These are phyloP conservation scores for Lagria hirta DNA, from an alignment of 2,888 invertebrate genomes.

Conservation along the genomic window DNA sequence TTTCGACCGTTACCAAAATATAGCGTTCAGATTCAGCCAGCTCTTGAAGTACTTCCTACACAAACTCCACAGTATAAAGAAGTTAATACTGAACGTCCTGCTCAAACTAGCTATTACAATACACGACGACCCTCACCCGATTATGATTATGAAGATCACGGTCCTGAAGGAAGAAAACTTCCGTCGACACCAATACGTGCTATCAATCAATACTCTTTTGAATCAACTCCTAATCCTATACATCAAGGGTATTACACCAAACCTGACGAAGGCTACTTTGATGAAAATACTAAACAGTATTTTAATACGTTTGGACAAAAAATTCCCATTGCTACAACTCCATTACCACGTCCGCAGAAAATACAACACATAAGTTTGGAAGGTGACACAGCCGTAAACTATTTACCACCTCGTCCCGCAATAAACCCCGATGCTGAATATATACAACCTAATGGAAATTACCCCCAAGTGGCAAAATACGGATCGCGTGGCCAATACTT, in stretches of 20 bases:
- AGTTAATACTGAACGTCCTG: slow-evolving; percentile 52
- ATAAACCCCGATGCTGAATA: slow-evolving; percentile 68
- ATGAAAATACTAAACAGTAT: slow-evolving; percentile 73
- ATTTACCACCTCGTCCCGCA: slow-evolving; percentile 65
- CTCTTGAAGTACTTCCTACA: slow-evolving; percentile 48
- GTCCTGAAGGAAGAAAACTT: slow-evolving; percentile 42
- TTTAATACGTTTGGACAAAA: slow-evolving; percentile 75
- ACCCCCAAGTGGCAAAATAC: slow-evolving; percentile 39
- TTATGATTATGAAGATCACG: slow-evolving; percentile 56
- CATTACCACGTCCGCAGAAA: slow-evolving; percentile 38
- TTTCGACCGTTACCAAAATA: slow-evolving; percentile 47
- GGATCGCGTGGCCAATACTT: slow-evolving; percentile 25
- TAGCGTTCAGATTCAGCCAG: slow-evolving; percentile 51
- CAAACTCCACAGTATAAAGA: slow-evolving; percentile 31
- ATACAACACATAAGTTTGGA: slow-evolving; percentile 60
- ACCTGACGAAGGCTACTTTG: slow-evolving; percentile 69
- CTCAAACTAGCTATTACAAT: slow-evolving; percentile 57
- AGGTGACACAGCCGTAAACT: slow-evolving; percentile 72
- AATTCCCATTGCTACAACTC: slow-evolving; percentile 57
- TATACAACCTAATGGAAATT: slow-evolving; percentile 47
- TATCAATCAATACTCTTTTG: slow-evolving; percentile 44
- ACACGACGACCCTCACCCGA: slow-evolving; percentile 54
- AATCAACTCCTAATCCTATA: slow-evolving; percentile 56
- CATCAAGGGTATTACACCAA: slow-evolving; percentile 65
- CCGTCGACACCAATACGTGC: slow-evolving; percentile 42